These are phyloP conservation scores for Tapirus indicus DNA, from an alignment of 2,797 vertebrate species.

Conservation along the genomic window DNA sequence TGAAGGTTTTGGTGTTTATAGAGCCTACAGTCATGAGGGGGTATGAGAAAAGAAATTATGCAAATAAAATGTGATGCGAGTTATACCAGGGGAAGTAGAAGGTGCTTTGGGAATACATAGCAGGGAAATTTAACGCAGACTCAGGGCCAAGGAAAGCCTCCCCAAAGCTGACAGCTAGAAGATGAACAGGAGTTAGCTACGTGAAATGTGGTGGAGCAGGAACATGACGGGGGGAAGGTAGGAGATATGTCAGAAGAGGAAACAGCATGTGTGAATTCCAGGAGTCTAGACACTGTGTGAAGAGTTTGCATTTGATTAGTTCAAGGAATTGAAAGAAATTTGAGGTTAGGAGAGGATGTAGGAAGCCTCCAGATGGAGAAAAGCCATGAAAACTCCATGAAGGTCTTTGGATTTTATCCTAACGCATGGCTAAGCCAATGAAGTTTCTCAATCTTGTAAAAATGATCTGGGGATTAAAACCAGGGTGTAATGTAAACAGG, in stretches of 20 bases:
- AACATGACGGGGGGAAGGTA: accelerated
- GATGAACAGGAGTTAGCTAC: neutral
- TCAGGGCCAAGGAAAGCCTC: neutral
- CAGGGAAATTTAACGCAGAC: neutral
- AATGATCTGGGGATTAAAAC: conserved; percentile 71
- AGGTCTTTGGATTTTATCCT: conserved; percentile 75
- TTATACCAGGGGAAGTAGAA: neutral
- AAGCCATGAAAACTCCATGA: conserved; percentile 65
- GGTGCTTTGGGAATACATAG: neutral
- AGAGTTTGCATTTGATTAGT: conserved; percentile 49
- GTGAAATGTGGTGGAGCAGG: neutral
- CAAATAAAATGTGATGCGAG: neutral
- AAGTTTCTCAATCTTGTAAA: conserved; percentile 68
- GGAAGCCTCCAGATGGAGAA: conserved; percentile 43
- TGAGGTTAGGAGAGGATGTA: neutral
- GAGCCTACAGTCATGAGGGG: neutral
- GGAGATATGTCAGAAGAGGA: neutral
- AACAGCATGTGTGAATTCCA: neutral
- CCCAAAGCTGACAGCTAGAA: neutral
- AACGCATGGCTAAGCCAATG: conserved; percentile 63
- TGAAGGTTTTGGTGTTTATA: neutral
- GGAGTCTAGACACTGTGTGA: conserved; percentile 50
- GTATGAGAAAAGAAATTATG: conserved; percentile 5
- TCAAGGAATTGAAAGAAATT: conserved; percentile 45
- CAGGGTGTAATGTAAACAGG: conserved; percentile 56